Base-by-base conservation (phyloP, 2,797 vertebrate genomes). In the Antrozous pallidus region DNA sequence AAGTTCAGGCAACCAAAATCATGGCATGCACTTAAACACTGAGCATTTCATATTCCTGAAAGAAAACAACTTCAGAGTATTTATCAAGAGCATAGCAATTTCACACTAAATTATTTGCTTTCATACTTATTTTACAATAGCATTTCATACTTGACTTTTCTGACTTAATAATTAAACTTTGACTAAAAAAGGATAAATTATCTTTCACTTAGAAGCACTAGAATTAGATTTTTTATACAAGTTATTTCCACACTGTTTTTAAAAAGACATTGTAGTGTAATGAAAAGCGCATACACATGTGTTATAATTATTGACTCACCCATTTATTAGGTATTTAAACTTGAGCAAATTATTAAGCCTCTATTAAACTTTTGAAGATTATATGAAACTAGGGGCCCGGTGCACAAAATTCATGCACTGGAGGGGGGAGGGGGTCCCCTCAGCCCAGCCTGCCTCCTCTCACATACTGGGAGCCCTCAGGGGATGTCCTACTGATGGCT, bases 11-110 rank as follows among this genome's bases (percentile, higher is more conserved):
- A 73, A 82, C 61, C 81, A 94, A 70, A 91, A 88, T 88, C 38
- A 69, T 73, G 86, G 61, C 38, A 42, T 91, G 56, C 24, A 54
- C 61, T 90, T 94, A 71, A 90, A 92, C 89, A 65, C 2, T 70
- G 40, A 92, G 24, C 73, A 78, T 84, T 94, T 86, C 28, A 7
- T 73, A 58, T 91, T 86, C 51, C 89, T 91, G 47, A 85, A 93
- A 75, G 74, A 91, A 90, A 93, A 47, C 61, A 77, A 40, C 73
- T 83, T 61, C 24, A 42, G 28, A 84, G 58, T 96, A 36, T 18
- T 94, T 81, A 86, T 88, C 93, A 93, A 70, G 91, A 87, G 12
- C 33, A 74, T 31, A 22, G 17, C 58, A 91, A 3, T 86, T 96
- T 80, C 16, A 83, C 58, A 51, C 31, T 45, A 81, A n/a, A 79